A percentile compares a stretch with the other conserved stretches of the same genome.
These are phyloP conservation scores for Ochropacha duplaris DNA, from an alignment of 2,888 invertebrate genomes.

Conservation along the genomic window DNA sequence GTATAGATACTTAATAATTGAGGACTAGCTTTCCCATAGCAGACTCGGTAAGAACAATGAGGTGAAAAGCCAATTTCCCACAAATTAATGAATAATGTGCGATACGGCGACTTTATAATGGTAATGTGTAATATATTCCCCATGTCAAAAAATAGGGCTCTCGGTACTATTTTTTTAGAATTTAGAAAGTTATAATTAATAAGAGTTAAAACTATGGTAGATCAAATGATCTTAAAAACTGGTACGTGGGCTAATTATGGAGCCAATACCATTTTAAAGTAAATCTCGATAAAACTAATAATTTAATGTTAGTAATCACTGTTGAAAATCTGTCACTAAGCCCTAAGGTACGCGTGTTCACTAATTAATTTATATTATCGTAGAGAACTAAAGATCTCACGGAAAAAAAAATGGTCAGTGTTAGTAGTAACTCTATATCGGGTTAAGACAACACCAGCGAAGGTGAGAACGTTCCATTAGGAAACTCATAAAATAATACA, in stretches of 20 bases:
- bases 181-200: too few relatives aligned
- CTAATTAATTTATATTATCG: not conserved
- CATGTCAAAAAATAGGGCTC: constrained; percentile 11
- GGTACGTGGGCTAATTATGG: too few relatives aligned
- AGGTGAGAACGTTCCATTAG: not conserved
- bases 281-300: too few relatives aligned
- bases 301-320: too few relatives aligned
- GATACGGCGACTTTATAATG: constrained; percentile 6
- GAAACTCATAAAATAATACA: not conserved
- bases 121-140: constrained; percentile 9
- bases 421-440: not conserved
- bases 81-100: constrained; percentile 15
- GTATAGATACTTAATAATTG: not conserved
- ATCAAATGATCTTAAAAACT: too few relatives aligned
- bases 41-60: constrained; percentile 10
- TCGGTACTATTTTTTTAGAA: too few relatives aligned
- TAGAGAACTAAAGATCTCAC: not conserved
- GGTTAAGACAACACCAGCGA: not conserved
- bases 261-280: too few relatives aligned
- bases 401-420: not conserved
- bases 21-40: not conserved
- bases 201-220: too few relatives aligned
- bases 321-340: too few relatives aligned
- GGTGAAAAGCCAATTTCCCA: constrained; percentile 17
- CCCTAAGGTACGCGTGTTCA: too few relatives aligned